Evolutionary conservation across 2,113 vertebrate species (phyloP).

Genomic region (Cynoglossus semilaevis): DNA sequence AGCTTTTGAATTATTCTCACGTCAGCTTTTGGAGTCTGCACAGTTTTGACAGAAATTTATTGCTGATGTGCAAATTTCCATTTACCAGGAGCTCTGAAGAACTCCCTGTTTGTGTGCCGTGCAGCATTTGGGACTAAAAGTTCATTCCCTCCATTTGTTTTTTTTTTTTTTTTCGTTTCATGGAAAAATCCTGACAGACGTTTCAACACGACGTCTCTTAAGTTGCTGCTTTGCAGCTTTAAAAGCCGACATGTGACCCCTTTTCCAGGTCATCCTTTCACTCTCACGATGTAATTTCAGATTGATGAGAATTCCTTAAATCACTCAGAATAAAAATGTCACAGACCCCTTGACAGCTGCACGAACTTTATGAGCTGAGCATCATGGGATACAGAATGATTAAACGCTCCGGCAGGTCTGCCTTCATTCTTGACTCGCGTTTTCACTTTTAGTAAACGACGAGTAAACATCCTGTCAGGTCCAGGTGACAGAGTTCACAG

Average conservation of each 20-base stretch:
- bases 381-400: background rate
- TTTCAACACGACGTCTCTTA: background rate
- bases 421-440: too few relatives aligned
- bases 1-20: background rate
- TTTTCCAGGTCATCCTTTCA: background rate
- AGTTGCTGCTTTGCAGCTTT: background rate
- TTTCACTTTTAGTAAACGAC: too few relatives aligned
- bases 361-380: background rate
- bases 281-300: background rate
- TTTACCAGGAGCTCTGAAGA: background rate
- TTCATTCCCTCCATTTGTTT: too few relatives aligned
- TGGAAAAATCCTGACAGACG: background rate
- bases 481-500: too few relatives aligned
- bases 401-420: background rate
- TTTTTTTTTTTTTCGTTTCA: too few relatives aligned
- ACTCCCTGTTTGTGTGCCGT: background rate
- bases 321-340: background rate
- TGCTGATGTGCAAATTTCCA: background rate
- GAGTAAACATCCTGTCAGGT: too few relatives aligned
- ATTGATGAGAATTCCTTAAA: background rate
- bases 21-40: background rate
- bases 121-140: background rate
- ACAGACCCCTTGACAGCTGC: background rate
- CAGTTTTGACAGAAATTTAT: background rate
- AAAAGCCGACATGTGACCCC: background rate